phyloP scores from a whole-genome alignment of 2,797 vertebrate genomes.

The Valencia hispanica region DNA sequence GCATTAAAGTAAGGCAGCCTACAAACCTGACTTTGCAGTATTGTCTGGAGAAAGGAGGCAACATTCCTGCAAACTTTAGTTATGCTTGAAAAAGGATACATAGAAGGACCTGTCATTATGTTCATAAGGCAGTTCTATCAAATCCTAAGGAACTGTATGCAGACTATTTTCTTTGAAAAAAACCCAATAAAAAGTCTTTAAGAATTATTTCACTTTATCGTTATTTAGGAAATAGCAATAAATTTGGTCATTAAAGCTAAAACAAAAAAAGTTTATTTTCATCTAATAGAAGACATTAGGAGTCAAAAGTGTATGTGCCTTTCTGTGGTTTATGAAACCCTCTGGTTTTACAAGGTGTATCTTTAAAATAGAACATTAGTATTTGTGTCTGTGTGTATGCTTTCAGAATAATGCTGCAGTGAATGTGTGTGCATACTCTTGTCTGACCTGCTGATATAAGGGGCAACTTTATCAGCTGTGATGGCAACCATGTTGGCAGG shows the following conservation, averaged over 20 bases:
- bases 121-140: too few species aligned
- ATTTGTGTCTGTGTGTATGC: not conserved
- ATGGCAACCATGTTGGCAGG: conserved; percentile 86
- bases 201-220: too few species aligned
- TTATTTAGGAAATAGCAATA: not conserved
- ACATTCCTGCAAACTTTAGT: too few species aligned
- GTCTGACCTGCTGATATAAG: conserved; percentile 88
- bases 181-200: too few species aligned
- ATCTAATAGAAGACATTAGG: not conserved
- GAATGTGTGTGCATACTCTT: not conserved
- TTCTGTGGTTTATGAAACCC: not conserved
- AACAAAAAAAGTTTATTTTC: not conserved
- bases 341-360: not conserved
- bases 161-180: not conserved
- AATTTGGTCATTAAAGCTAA: not conserved
- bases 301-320: not conserved
- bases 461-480: conserved; percentile 81
- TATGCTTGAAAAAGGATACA: too few species aligned
- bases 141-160: too few species aligned
- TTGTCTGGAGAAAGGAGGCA: not conserved
- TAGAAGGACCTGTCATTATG: too few species aligned
- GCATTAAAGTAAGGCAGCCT: not conserved
- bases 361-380: not conserved
- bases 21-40: not conserved
- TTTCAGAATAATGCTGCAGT: not conserved